Conservation (phyloP, 2,888 invertebrate genomes). For the Trissolcus japonicus region DNA sequence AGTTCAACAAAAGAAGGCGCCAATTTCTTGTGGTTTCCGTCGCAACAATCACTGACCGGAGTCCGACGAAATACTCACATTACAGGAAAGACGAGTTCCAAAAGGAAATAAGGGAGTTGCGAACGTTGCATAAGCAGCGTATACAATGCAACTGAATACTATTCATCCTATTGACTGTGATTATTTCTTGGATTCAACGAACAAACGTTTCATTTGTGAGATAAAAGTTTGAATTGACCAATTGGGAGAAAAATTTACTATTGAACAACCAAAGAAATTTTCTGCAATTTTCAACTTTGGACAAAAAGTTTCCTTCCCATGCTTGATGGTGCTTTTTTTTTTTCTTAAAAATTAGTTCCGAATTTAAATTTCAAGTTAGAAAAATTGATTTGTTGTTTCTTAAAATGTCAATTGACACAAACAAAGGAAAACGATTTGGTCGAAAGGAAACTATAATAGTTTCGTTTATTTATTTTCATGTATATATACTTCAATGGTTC, state of each 20-base stretch:
- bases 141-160: conserved; percentile 15
- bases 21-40: conserved; percentile 50
- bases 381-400: no score
- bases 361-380: no score
- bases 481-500: no score
- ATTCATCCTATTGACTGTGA: conserved; percentile 23
- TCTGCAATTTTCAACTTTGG: neutral
- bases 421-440: no score
- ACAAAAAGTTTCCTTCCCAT: neutral
- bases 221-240: neutral
- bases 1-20: conserved; percentile 43
- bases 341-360: no score
- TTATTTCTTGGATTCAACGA: conserved; percentile 22
- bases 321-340: no score
- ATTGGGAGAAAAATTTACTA: neutral
- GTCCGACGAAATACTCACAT: conserved; percentile 34
- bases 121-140: conserved; percentile 22
- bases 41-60: conserved; percentile 27
- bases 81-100: conserved; percentile 40
- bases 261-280: neutral
- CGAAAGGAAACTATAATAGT: no score
- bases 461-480: no score
- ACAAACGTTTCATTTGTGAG: conserved; percentile 23
- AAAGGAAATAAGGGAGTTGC: conserved; percentile 32
- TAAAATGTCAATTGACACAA: no score